phyloP scores from a whole-genome alignment of 2,888 invertebrate genomes.

The Endomychus coccineus region DNA sequence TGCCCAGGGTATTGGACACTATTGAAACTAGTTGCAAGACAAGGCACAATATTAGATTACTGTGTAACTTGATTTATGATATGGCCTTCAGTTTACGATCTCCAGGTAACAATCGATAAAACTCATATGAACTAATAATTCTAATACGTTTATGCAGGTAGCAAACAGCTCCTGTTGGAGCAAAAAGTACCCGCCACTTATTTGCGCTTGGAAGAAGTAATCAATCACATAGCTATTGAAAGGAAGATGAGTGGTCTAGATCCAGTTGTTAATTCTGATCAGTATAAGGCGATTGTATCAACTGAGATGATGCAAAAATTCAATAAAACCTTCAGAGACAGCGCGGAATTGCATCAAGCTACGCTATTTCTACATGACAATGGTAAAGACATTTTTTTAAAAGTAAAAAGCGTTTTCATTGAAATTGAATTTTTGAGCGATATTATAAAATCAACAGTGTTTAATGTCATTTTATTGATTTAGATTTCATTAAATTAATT shows the following conservation, averaged over 20 bases:
- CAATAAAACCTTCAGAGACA: constrained; percentile 73
- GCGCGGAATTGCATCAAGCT: constrained; percentile 87
- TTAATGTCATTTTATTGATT: no score
- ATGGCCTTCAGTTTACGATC: constrained; percentile 86
- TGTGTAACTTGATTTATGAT: constrained; percentile 89
- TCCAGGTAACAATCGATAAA: no score
- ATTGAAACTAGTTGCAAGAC: constrained; percentile 88
- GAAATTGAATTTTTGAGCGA: constrained; percentile 3
- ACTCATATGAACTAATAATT: no score
- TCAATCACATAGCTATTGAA: constrained; percentile 73
- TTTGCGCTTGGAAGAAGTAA: constrained; percentile 88
- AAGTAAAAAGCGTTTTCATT: constrained; percentile 3
- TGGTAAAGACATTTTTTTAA: constrained; percentile 47
- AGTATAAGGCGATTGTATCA: constrained; percentile 58
- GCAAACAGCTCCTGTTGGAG: constrained; percentile 82
- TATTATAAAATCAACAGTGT: no score
- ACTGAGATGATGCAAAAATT: constrained; percentile 61
- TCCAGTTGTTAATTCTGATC: constrained; percentile 77
- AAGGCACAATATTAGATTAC: constrained; percentile 77
- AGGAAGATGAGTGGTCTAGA: constrained; percentile 60
- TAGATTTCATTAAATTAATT: no score
- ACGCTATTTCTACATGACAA: constrained; percentile 97
- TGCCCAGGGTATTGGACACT: constrained; percentile 88
- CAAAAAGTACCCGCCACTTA: constrained; percentile 96
- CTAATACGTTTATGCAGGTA: constrained; percentile 48